A percentile compares a stretch with the other conserved stretches of the same genome.
These are phyloP conservation scores for Eupithecia vulgata DNA, from an alignment of 2,888 invertebrate genomes.

Conservation along the genomic window DNA sequence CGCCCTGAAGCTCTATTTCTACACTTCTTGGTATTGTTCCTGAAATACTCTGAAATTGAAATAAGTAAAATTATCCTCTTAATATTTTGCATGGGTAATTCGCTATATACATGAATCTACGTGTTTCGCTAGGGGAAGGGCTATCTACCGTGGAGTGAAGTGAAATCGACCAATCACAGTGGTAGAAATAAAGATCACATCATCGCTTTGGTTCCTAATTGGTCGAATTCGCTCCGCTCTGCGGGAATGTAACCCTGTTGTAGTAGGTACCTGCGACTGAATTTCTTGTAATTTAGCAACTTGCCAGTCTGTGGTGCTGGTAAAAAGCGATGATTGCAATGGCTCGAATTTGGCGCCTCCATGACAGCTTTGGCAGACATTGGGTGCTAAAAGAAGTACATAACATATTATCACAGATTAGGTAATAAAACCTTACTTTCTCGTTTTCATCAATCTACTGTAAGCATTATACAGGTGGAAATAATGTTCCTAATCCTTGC, in stretches of 20 bases:
- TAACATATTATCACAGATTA: background rate
- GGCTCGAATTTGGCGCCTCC: slow-evolving; percentile 86
- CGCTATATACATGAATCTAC: background rate
- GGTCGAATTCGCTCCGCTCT: background rate
- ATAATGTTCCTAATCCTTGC: too few species aligned
- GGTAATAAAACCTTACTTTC: too few species aligned
- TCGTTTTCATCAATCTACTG: too few species aligned
- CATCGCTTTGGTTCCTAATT: background rate
- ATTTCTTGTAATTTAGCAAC: slow-evolving; percentile 93
- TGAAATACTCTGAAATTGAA: slow-evolving; percentile 82
- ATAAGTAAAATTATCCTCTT: background rate
- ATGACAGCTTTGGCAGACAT: slow-evolving; percentile 85
- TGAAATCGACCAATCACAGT: background rate
- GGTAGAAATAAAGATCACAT: background rate
- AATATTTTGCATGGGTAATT: background rate
- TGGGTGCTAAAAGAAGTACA: slow-evolving; percentile 76
- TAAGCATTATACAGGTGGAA: too few species aligned
- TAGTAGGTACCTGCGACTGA: slow-evolving; percentile 84
- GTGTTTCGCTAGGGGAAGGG: background rate
- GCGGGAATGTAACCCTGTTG: background rate
- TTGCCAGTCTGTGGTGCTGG: slow-evolving; percentile 91
- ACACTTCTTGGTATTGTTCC: slow-evolving; percentile 90
- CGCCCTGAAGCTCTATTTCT: slow-evolving; percentile 93
- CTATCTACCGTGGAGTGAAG: background rate
- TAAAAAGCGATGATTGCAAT: slow-evolving; percentile 86